Evolutionary conservation across 37 sponge, comb jelly and placozoan genomes (phyloP).

Genomic region (Ephydatia muelleri): DNA sequence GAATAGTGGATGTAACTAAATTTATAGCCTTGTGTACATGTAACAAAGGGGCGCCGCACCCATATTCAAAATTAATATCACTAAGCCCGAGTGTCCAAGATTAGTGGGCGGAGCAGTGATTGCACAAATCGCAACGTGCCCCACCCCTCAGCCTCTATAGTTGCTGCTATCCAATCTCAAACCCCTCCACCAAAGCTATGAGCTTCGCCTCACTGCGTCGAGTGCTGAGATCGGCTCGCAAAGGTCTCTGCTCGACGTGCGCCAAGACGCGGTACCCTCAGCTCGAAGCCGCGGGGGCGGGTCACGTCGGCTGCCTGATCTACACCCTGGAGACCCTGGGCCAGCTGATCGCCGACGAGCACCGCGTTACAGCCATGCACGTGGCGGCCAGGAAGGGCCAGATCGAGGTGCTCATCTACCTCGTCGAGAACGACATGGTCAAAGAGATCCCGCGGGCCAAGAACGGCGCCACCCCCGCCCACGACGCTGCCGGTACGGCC

Average conservation of each 20-base stretch:
- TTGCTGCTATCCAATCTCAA: background rate
- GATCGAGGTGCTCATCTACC: slow-evolving; percentile 69
- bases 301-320: slow-evolving; percentile 85
- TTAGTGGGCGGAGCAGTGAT: background rate
- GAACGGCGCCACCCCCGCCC: slow-evolving; percentile 89
- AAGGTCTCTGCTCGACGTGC: slow-evolving; percentile 80
- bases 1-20: no score
- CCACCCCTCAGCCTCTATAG: background rate
- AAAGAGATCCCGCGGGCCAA: slow-evolving; percentile 62
- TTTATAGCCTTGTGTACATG: background rate
- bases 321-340: slow-evolving; percentile 81
- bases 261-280: slow-evolving; percentile 78
- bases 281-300: slow-evolving; percentile 85
- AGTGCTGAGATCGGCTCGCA: slow-evolving; percentile 68
- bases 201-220: slow-evolving; percentile 75
- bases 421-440: slow-evolving; percentile 67
- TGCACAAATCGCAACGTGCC: background rate
- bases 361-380: slow-evolving; percentile 89
- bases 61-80: background rate
- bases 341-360: slow-evolving; percentile 61
- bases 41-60: background rate
- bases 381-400: slow-evolving; percentile 88
- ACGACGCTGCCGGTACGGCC: slow-evolving; percentile 97
- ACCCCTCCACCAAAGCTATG: slow-evolving; percentile 21
- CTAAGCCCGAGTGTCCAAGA: background rate